Base-by-base conservation (phyloP, 1,140 invertebrate species). In the Zaprionus inermis region DNA sequence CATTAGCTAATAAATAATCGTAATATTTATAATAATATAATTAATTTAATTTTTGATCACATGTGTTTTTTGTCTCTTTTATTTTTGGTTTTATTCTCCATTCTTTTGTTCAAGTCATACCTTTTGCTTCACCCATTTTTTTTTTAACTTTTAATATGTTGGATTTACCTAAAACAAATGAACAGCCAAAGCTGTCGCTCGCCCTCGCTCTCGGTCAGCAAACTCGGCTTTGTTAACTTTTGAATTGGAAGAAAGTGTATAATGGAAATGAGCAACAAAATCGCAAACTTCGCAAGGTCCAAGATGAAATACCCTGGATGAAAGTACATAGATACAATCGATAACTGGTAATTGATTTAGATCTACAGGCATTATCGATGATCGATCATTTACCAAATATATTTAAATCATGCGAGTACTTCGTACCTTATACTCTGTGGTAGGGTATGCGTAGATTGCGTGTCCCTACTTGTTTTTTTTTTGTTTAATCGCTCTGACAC, bases 1-100 rank as follows among this genome's bases (percentile, higher is more conserved):
- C 54, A 65, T 77, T 46, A 78, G 57, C 71, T 78, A 88, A 76
- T 83, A 70, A 89, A 84, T 83, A 64, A 88, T 77, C 36, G 38
- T 88, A 84, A 67, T 88, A 68, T 76, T 70, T 77, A 73, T 75
- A 61, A 69, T 83, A 83, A 66, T 84, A 78, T 67, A 79, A 79
- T 82, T 89, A 88, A 86, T 80, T 83, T 72, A 75, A 88, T 79
- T 88, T 83, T 89, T 78, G 84, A 88, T 88, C 83, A 88, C 83
- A 88, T 83, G 80, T 83, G 79, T 88, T 83, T 79, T 78, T 82
- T 72, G 61, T 69, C 32, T 63, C 32, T 54, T 78, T 74, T 76
- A 32, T 71, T 66, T 67, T 67, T 55, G 58, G 18, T 58, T 76
- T 38, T 65, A 18, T 63, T 58, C 41, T 65, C 20, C 32, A 38